A percentile compares a stretch with the other conserved stretches of the same genome.
Conservation (phyloP, 2,888 invertebrate genomes). For the Amaurobius ferox region DNA sequence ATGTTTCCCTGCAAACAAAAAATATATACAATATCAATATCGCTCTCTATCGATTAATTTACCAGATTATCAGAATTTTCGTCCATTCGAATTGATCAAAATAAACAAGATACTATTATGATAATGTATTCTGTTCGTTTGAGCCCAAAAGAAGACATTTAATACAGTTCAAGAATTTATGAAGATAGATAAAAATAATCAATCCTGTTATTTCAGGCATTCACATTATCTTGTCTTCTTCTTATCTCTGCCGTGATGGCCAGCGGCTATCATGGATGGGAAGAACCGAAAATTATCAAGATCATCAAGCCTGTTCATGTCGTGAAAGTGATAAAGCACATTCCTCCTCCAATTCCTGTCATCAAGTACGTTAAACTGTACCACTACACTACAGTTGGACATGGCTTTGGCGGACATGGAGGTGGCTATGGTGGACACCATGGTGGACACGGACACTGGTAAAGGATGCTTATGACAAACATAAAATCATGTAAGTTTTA, state of each 20-base stretch:
- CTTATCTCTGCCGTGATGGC: constrained; percentile 15
- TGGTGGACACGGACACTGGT: neutral
- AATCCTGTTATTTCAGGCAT: constrained; percentile 3
- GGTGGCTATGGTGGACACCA: neutral
- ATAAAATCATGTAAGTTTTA: no score
- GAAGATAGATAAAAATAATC: no score
- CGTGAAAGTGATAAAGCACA: constrained; percentile 55
- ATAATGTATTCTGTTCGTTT: no score
- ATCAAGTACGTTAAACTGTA: constrained; percentile 65
- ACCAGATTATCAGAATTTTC: no score
- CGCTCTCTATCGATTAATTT: no score
- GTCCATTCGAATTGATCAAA: no score
- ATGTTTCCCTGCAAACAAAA: no score
- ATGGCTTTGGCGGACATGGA: neutral
- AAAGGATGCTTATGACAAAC: no score
- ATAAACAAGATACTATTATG: no score
- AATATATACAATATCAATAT: no score
- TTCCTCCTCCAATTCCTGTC: constrained; percentile 64
- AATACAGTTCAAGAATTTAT: no score
- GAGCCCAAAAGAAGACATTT: no score
- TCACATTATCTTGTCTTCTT: constrained; percentile 13
- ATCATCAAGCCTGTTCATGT: constrained; percentile 64
- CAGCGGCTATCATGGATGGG: constrained; percentile 14
- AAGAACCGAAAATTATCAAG: constrained; percentile 60
- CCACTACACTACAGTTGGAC: constrained; percentile 59